Evolutionary conservation across 2,888 invertebrate species (phyloP).

Genomic region (Lepidocyrtoides sp.): DNA sequence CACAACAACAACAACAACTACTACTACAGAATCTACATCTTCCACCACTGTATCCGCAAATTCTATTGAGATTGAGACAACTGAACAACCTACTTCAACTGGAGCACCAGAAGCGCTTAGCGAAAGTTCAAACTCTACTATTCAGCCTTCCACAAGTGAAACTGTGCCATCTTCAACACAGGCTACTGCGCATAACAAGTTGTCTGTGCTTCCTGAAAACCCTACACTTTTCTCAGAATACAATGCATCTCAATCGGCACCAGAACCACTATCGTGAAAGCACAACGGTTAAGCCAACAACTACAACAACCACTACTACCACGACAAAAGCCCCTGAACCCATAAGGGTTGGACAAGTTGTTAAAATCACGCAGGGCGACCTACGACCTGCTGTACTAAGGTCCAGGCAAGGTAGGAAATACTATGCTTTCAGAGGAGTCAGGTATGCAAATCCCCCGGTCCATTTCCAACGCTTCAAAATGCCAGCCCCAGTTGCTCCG

Average conservation of each 20-base stretch:
- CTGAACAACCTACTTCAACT: background rate
- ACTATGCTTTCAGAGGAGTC: slow-evolving; percentile 82
- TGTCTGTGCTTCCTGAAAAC: background rate
- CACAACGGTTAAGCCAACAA: too few species aligned
- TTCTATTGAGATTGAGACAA: too few species aligned
- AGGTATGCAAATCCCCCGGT: slow-evolving; percentile 81
- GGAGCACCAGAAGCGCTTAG: background rate
- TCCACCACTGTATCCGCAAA: too few species aligned
- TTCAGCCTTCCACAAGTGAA: background rate
- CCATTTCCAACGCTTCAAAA: slow-evolving; percentile 69
- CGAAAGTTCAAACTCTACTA: background rate
- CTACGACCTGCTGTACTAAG: slow-evolving; percentile 71
- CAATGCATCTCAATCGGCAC: too few species aligned
- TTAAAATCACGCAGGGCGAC: slow-evolving; percentile 77
- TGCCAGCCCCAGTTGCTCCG: slow-evolving; percentile 73
- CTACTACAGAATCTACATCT: background rate
- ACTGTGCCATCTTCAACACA: background rate
- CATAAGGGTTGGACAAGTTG: slow-evolving; percentile 73
- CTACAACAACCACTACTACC: background rate
- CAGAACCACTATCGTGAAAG: too few species aligned
- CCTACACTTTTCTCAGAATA: background rate
- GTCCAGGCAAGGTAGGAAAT: slow-evolving; percentile 77
- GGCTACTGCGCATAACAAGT: background rate
- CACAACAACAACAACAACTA: slow-evolving; percentile 5
- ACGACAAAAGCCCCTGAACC: slow-evolving; percentile 53